Base-by-base conservation (phyloP, 2,797 vertebrate genomes). In the Microctenopoma steveboyesi region DNA sequence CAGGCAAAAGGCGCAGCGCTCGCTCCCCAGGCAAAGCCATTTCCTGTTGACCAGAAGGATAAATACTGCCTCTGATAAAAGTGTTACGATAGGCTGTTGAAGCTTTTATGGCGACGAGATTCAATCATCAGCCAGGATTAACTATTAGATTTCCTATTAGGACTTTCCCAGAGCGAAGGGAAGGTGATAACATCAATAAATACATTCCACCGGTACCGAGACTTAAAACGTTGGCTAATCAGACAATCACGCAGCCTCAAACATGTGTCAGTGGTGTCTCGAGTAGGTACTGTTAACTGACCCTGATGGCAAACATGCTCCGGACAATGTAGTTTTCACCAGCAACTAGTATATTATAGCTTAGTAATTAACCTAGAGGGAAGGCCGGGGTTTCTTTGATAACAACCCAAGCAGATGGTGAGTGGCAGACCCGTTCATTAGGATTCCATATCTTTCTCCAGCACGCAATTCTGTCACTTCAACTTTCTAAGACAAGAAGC, bases 311-410 rank as follows among this genome's bases (percentile, higher is more conserved):
- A 42, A 13, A 57, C 22, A 79, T 63, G 54, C 10, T 42, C 64
- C 50, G 58, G 77, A 83, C 64, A 74, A 69, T 78, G 58, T 65
- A 50, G 72, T 58, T 76, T 82, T 76, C 66, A 84, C 58, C 52
- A 71, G 68, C 54, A 30, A 62, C 63, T 53, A 61, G 14, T 66
- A 64, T 75, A 76, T 85, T 77, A 84, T 58, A 76, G 58, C 61
- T 78, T 49, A 5, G 69, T 91, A 86, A 91, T 91, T 88, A 87
- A 93, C 88, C 83, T 64, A 35, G 42, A 78, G 84, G 80, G 86
- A 88, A 37, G 43, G 51, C 66, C 43, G 71, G 42, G 53, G 51
- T 48, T 65, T 80, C 84, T 93, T 84, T 90, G 87, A 92, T 88
- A 84, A 71, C 60, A 74, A 72, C 71, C 64, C 27, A 35, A 85